A percentile compares a stretch with the other conserved stretches of the same genome.
Conservation (phyloP, 2,113 vertebrate genomes). For the Ammospiza caudacuta region DNA sequence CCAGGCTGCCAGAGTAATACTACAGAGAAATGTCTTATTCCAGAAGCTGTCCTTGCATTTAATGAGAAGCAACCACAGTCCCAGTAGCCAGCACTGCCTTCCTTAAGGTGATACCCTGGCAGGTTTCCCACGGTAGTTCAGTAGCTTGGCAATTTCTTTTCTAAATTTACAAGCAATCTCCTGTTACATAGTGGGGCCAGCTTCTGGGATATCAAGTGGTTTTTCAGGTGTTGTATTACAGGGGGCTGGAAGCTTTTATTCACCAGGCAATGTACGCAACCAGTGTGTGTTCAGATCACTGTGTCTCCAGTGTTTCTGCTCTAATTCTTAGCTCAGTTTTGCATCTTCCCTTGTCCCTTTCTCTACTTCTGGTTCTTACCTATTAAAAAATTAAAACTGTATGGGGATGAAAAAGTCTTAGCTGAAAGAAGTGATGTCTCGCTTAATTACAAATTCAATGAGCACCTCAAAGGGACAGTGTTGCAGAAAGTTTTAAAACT, state of each 20-base stretch:
- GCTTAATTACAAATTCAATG: neutral
- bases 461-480: neutral
- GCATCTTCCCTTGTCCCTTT: neutral
- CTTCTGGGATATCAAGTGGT: slow-evolving; percentile 59
- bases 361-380: neutral
- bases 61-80: slow-evolving; percentile 58
- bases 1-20: slow-evolving; percentile 5
- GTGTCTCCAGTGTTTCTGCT: neutral
- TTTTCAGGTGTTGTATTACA: slow-evolving; percentile 64
- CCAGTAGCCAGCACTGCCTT: slow-evolving; percentile 46
- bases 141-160: slow-evolving; percentile 65
- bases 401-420: neutral
- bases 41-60: slow-evolving; percentile 40
- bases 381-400: neutral
- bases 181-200: slow-evolving; percentile 54
- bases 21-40: slow-evolving; percentile 54
- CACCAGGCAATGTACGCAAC: neutral
- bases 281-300: neutral
- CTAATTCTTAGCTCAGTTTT: neutral
- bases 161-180: slow-evolving; percentile 70
- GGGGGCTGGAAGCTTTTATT: slow-evolving; percentile 53
- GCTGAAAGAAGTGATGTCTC: neutral
- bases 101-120: slow-evolving; percentile 62
- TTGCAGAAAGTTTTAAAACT: neutral
- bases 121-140: slow-evolving; percentile 59